Evolutionary conservation across 2,888 invertebrate species (phyloP).

Genomic region (Electrophaes corylata): DNA sequence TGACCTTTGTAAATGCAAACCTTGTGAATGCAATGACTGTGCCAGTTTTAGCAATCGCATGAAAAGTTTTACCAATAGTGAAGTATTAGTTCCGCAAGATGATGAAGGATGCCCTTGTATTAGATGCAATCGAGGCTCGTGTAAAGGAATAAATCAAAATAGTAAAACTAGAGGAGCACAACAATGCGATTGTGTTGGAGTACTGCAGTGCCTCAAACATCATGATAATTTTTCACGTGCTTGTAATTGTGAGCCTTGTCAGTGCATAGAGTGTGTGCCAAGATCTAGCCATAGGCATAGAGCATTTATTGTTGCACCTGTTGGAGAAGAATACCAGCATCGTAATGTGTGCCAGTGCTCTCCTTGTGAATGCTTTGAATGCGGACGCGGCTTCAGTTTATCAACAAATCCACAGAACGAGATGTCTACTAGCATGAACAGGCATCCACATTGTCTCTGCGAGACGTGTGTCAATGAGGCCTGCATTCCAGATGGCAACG

Average conservation of each 20-base stretch:
- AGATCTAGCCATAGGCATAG: conserved; percentile 29
- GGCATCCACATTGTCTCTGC: conserved; percentile 52
- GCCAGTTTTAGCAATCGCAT: conserved; percentile 22
- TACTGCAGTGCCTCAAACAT: conserved; percentile 42
- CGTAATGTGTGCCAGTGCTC: conserved; percentile 53
- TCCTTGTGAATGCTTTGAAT: conserved; percentile 61
- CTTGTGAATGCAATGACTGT: conserved; percentile 55
- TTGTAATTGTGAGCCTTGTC: conserved; percentile 55
- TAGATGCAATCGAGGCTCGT: conserved; percentile 43
- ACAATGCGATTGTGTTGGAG: conserved; percentile 50
- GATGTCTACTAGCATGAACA: conserved; percentile 52
- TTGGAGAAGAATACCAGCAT: conserved; percentile 42
- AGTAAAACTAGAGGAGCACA: neutral
- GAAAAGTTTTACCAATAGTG: neutral
- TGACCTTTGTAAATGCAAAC: conserved; percentile 51
- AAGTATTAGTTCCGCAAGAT: conserved; percentile 12
- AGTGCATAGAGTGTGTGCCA: conserved; percentile 51
- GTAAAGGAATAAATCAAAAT: conserved; percentile 40
- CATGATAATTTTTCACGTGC: conserved; percentile 33
- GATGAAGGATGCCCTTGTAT: conserved; percentile 43
- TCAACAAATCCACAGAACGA: conserved; percentile 48
- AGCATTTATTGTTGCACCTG: conserved; percentile 48
- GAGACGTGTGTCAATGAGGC: conserved; percentile 52
- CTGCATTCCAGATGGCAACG: conserved; percentile 48
- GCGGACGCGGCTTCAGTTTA: conserved; percentile 45